Base-by-base conservation (phyloP, 2,888 invertebrate species). In the Phania funesta region DNA sequence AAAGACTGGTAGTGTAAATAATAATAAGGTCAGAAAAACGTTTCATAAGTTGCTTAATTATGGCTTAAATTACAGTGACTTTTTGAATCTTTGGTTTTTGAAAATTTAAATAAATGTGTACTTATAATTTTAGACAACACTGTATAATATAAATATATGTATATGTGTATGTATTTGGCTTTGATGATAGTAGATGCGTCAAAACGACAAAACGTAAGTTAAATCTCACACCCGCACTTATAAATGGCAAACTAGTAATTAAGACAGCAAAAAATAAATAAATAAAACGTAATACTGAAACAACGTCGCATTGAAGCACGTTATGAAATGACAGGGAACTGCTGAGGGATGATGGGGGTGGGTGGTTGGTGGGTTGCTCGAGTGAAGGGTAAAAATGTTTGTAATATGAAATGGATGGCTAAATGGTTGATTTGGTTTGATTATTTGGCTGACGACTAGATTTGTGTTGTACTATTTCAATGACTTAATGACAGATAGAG, bases 151-250 rank as follows among this genome's bases (percentile, higher is more conserved):
- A 29, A 20, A 56, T 26, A 7, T 29, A 13, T 58, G 8, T 20
- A 52, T 20, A 41, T 35, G n/a, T 13, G 26, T 41, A 29, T 6
- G 18, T 32, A 3, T 38, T n/a, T 58, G 32, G 20, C n/a, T 24
- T 54, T 6, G 58, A 38, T 48, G n/a, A 50, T 64, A 78, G 29
- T 52, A 52, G 58, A 52, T 79, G 38, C 79, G 78, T 71, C 67
- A 82, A 75, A 74, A 67, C 80, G 76, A 80, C 80, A 79, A 44
- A 65, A 68, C 84, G 48, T 76, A 80, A 84, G 71, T 79, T 73
- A 80, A 84, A 85, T 83, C 85, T 83, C 83, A 84, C 85, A 84
- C 85, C 85, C 85, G 82, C 85, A 84, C 80, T 80, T 68, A 46
- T 24, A 80, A 52, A 56, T 44, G 64, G 46, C 78, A 41, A 44